These are phyloP conservation scores for Anniella stebbinsi DNA, from an alignment of 2,797 vertebrate genomes.

Conservation along the genomic window DNA sequence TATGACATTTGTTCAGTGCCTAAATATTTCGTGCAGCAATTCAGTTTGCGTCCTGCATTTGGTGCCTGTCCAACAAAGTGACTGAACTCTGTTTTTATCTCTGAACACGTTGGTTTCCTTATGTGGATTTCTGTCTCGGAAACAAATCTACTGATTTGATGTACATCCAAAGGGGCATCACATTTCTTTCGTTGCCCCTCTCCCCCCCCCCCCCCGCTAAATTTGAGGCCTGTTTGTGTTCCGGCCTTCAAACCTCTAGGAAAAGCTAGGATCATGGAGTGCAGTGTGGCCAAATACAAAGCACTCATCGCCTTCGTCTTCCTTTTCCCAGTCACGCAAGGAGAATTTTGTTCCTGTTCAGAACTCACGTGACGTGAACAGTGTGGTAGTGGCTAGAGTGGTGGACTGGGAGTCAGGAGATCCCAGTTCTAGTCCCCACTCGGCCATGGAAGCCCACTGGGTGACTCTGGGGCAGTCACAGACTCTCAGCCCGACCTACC, in stretches of 20 bases:
- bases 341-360: no score
- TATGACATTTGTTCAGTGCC: slow-evolving; percentile 47
- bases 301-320: neutral
- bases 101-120: neutral
- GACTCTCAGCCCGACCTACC: no score
- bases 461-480: no score
- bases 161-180: neutral
- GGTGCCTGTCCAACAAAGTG: neutral
- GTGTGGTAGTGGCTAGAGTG: no score
- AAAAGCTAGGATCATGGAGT: neutral
- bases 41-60: neutral
- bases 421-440: no score
- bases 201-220: neutral
- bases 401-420: no score
- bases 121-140: neutral
- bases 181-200: no score
- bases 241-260: neutral
- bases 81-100: neutral
- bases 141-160: neutral
- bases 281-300: no score
- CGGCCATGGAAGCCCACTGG: no score
- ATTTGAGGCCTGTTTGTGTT: neutral
- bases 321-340: neutral
- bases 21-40: slow-evolving; percentile 13
- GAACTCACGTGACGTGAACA: no score